phyloP scores from a whole-genome alignment of 2,888 invertebrate species.

The Hydriomena furcata region DNA sequence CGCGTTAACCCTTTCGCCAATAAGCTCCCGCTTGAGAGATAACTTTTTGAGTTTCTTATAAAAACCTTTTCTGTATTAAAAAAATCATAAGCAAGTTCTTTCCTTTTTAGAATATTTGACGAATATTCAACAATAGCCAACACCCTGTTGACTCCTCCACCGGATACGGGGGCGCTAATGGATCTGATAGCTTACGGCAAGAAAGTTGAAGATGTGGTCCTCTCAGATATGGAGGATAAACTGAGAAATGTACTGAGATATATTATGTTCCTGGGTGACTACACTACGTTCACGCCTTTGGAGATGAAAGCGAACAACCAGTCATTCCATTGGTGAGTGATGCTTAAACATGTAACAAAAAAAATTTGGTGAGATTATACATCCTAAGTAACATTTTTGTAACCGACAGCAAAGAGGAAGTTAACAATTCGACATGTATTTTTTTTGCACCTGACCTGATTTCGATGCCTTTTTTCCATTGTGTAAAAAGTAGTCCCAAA shows the following conservation, averaged over 20 bases:
- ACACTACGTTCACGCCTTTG: constrained; percentile 89
- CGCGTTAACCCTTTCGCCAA: too few relatives aligned
- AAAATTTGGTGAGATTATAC: not conserved
- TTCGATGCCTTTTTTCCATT: too few relatives aligned
- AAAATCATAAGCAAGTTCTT: not conserved
- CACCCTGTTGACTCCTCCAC: constrained; percentile 90
- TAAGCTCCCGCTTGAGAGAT: too few relatives aligned
- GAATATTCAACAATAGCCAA: constrained; percentile 93
- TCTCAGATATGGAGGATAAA: constrained; percentile 90
- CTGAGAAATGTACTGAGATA: constrained; percentile 87
- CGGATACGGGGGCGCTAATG: constrained; percentile 94
- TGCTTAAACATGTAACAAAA: not conserved
- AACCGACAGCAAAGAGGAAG: too few relatives aligned
- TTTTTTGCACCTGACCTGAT: too few relatives aligned
- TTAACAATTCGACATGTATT: too few relatives aligned
- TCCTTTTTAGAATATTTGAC: constrained; percentile 87
- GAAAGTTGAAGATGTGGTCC: constrained; percentile 87
- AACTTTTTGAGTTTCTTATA: too few relatives aligned
- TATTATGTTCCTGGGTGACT: constrained; percentile 93
- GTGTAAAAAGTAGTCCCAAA: too few relatives aligned
- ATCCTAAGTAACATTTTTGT: too few relatives aligned
- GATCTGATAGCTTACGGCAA: constrained; percentile 90
- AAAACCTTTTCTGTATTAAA: too few relatives aligned
- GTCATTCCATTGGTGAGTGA: constrained; percentile 89
- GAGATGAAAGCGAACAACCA: constrained; percentile 95